These are phyloP conservation scores for Rhea pennata DNA, from an alignment of 2,113 vertebrate genomes.

Conservation along the genomic window DNA sequence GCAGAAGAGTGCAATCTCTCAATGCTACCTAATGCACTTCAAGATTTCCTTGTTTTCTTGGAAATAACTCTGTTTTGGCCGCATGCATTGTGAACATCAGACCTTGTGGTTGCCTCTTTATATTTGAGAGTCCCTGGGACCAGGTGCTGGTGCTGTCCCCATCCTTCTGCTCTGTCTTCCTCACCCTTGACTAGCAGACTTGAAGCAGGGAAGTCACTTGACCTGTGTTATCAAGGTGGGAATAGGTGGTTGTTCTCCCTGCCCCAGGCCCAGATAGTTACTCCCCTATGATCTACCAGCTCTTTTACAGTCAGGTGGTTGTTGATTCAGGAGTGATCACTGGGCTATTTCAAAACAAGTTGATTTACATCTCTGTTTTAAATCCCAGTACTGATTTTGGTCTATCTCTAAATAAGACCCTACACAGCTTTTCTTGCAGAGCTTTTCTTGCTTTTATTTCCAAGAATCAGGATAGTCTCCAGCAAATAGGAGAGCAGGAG, in stretches of 20 bases:
- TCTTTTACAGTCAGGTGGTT: neutral
- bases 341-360: neutral
- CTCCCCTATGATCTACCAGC: neutral
- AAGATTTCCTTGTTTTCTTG: neutral
- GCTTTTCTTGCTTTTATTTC: neutral
- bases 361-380: neutral
- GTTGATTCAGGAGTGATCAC: neutral
- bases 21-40: neutral
- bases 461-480: neutral
- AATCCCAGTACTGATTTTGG: neutral
- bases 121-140: too few relatives aligned
- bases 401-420: neutral
- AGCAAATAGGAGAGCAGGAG: neutral
- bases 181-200: neutral
- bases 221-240: accelerated
- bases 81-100: accelerated
- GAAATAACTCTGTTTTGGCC: neutral
- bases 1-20: neutral
- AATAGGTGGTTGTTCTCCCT: neutral
- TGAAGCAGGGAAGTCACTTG: neutral
- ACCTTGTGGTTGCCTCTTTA: neutral
- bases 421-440: neutral
- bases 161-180: neutral
- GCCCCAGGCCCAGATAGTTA: neutral
- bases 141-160: too few relatives aligned